A percentile compares a stretch with the other conserved stretches of the same genome.
Conservation (phyloP, 2,888 invertebrate genomes). For the Sesamia inferens region DNA sequence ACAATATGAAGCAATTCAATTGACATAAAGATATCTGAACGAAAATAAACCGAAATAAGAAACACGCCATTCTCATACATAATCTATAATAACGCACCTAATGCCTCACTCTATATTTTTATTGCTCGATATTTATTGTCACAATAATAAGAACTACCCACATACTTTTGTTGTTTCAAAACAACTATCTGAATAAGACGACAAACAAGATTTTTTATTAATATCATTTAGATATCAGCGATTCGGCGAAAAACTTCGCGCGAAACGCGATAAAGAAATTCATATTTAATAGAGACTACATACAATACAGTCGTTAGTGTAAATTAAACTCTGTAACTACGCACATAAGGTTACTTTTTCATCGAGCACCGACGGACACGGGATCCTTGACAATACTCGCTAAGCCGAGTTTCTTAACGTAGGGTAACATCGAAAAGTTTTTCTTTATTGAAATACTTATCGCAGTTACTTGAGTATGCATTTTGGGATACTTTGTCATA, state of each 20-base stretch:
- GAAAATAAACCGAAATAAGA: neutral
- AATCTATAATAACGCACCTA: neutral
- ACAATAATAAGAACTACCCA: conserved; percentile 1
- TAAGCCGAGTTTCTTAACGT: conserved; percentile 29
- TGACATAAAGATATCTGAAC: neutral
- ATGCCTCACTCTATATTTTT: conserved; percentile 26
- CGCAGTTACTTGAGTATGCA: conserved; percentile 33
- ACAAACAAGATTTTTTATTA: conserved; percentile 59
- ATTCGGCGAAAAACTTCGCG: conserved; percentile 49
- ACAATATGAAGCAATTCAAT: neutral
- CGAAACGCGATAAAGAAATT: conserved; percentile 50
- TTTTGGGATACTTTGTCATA: conserved; percentile 33
- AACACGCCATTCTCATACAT: conserved; percentile 12
- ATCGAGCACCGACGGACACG: neutral
- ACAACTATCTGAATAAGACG: conserved; percentile 34
- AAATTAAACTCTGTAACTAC: conserved; percentile 26
- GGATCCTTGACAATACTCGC: conserved; percentile 18
- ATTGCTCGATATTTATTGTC: conserved; percentile 21
- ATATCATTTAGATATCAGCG: conserved; percentile 55
- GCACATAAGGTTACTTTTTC: conserved; percentile 22
- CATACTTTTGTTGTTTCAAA: conserved; percentile 35
- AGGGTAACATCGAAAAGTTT: conserved; percentile 41
- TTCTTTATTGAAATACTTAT: conserved; percentile 58
- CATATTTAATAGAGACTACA: conserved; percentile 52
- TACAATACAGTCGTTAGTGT: conserved; percentile 12